Conservation (phyloP, 2,888 invertebrate genomes). For the Drosophila mimetica region DNA sequence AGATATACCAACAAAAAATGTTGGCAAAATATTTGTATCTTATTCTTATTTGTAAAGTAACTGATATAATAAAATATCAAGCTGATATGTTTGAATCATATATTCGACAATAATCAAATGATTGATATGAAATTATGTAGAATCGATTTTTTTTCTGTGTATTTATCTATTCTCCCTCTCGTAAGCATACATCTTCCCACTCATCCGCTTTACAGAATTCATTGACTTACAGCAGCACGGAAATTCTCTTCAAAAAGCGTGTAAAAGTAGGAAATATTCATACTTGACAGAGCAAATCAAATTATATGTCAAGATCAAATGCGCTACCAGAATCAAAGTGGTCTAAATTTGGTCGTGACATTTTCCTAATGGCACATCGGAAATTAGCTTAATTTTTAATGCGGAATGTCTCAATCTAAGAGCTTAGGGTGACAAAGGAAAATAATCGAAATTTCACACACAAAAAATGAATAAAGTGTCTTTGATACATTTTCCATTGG, state of each 20-base stretch:
- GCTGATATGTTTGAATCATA: too few relatives aligned
- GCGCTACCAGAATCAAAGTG: constrained; percentile 52
- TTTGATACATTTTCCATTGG: not conserved
- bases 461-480: constrained; percentile 7
- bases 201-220: constrained; percentile 13
- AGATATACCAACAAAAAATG: too few relatives aligned
- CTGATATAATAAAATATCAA: too few relatives aligned
- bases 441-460: not conserved
- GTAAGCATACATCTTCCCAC: not conserved
- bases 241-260: constrained; percentile 8
- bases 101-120: too few relatives aligned
- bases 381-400: constrained; percentile 45
- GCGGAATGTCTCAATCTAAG: constrained; percentile 33
- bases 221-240: constrained; percentile 17
- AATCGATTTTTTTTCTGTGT: too few relatives aligned
- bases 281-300: constrained; percentile 46
- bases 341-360: constrained; percentile 40
- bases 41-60: too few relatives aligned
- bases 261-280: constrained; percentile 8
- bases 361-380: constrained; percentile 27
- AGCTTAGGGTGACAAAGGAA: constrained; percentile 12
- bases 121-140: too few relatives aligned
- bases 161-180: too few relatives aligned
- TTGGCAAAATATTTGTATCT: too few relatives aligned
- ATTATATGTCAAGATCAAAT: constrained; percentile 55